phyloP scores from a whole-genome alignment of 2,888 invertebrate species.

The Venusia cambrica region DNA sequence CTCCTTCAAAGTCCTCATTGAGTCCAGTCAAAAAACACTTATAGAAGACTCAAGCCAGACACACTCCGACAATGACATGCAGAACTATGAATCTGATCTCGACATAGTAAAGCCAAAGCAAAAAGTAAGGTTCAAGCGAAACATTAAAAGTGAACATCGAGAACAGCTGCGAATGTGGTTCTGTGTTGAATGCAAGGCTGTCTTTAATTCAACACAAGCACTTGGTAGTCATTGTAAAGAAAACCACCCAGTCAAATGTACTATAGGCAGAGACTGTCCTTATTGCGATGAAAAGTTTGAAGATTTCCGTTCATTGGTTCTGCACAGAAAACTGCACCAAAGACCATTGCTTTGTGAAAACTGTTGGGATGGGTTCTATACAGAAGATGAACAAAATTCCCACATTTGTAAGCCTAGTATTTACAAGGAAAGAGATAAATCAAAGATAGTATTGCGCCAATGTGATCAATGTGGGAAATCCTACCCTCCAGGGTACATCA shows the following conservation, averaged over 20 bases:
- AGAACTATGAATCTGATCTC: slow-evolving; percentile 49
- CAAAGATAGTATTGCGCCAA: slow-evolving; percentile 53
- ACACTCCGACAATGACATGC: slow-evolving; percentile 44
- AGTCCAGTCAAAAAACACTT: slow-evolving; percentile 56
- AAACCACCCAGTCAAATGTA: slow-evolving; percentile 56
- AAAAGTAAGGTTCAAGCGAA: slow-evolving; percentile 35
- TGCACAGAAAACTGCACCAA: slow-evolving; percentile 67
- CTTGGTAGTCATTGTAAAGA: slow-evolving; percentile 57
- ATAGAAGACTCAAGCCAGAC: slow-evolving; percentile 37
- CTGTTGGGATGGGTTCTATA: slow-evolving; percentile 70
- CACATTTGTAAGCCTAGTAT: slow-evolving; percentile 61
- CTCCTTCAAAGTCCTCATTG: slow-evolving; percentile 69
- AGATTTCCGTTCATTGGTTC: slow-evolving; percentile 63
- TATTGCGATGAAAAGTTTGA: slow-evolving; percentile 73
- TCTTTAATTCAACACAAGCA: slow-evolving; percentile 49
- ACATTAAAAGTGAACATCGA: slow-evolving; percentile 32
- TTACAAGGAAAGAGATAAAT: slow-evolving; percentile 47
- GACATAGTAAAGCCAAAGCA: slow-evolving; percentile 38
- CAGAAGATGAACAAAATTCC: slow-evolving; percentile 41
- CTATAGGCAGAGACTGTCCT: slow-evolving; percentile 63
- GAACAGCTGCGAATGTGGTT: slow-evolving; percentile 45
- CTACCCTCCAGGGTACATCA: slow-evolving; percentile 70
- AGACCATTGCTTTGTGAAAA: slow-evolving; percentile 67
- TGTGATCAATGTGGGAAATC: slow-evolving; percentile 77
- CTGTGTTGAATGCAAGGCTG: slow-evolving; percentile 68